Conservation (phyloP, 2,797 vertebrate species). For the Thripadectes ignobilis region DNA sequence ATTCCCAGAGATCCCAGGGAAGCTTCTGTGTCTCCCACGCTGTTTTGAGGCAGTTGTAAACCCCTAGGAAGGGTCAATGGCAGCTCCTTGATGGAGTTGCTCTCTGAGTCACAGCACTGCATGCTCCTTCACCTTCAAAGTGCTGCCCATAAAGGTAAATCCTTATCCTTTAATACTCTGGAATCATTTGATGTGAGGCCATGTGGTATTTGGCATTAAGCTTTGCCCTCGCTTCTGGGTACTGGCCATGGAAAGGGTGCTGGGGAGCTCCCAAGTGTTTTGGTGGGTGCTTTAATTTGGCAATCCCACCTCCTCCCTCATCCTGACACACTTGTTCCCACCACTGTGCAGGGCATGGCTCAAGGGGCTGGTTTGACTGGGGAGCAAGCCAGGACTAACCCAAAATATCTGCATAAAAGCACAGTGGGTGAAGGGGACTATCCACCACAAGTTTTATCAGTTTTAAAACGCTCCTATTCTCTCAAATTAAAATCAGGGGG, state of each 20-base stretch:
- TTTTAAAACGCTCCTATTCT: not conserved
- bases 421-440: not conserved
- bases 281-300: not conserved
- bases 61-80: not conserved
- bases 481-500: not conserved
- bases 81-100: not conserved
- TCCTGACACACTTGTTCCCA: not conserved
- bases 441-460: rapidly evolving
- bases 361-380: not conserved
- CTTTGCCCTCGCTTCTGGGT: not conserved
- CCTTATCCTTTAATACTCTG: constrained; percentile 32
- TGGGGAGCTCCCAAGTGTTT: not conserved
- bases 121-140: not conserved
- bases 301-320: not conserved
- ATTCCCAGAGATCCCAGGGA: not conserved
- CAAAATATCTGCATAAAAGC: not conserved
- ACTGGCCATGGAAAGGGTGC: not conserved
- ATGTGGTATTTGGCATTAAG: not conserved
- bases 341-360: not conserved
- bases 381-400: not conserved
- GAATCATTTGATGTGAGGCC: not conserved
- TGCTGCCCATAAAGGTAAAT: not conserved
- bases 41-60: not conserved
- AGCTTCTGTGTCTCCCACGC: rapidly evolving
- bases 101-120: not conserved